Evolutionary conservation across 2,888 invertebrate species (phyloP).

Genomic region (Thecophora atra): DNA sequence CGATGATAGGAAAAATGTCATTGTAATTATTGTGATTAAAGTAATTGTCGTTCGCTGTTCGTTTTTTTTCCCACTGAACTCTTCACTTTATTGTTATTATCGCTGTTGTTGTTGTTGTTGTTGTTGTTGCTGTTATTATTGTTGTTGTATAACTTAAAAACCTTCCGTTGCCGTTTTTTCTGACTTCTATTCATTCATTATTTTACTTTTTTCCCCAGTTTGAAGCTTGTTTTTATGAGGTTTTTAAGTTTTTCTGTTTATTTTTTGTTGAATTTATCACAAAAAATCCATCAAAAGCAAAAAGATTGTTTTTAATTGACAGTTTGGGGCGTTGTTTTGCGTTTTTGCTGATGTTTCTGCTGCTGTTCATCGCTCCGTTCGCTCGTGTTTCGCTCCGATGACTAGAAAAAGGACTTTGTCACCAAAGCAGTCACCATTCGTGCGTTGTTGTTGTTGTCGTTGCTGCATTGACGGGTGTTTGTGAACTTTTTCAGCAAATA

Average conservation of each 20-base stretch:
- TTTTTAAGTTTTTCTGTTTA: no score
- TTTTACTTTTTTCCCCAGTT: not conserved
- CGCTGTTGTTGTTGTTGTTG: constrained; percentile 5
- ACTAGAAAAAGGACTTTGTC: constrained; percentile 13
- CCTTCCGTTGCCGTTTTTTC: not conserved
- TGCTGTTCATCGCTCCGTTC: not conserved
- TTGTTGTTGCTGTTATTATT: not conserved
- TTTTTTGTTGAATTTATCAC: no score
- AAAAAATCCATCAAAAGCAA: not conserved
- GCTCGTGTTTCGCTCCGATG: not conserved
- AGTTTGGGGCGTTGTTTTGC: not conserved
- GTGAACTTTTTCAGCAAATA: not conserved
- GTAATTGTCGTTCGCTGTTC: constrained; percentile 20
- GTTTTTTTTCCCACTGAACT: not conserved
- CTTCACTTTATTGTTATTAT: not conserved
- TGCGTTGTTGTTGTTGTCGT: not conserved
- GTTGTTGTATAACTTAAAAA: no score
- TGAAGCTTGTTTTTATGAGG: not conserved
- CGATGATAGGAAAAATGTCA: not conserved
- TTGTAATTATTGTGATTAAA: constrained; percentile 30
- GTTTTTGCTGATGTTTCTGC: not conserved
- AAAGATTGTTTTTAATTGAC: constrained; percentile 11
- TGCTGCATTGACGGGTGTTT: no score
- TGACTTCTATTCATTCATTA: not conserved
- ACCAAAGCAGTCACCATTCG: constrained; percentile 22